Evolutionary conservation across 2,797 vertebrate species (phyloP).

Genomic region (Galagoides demidoff): DNA sequence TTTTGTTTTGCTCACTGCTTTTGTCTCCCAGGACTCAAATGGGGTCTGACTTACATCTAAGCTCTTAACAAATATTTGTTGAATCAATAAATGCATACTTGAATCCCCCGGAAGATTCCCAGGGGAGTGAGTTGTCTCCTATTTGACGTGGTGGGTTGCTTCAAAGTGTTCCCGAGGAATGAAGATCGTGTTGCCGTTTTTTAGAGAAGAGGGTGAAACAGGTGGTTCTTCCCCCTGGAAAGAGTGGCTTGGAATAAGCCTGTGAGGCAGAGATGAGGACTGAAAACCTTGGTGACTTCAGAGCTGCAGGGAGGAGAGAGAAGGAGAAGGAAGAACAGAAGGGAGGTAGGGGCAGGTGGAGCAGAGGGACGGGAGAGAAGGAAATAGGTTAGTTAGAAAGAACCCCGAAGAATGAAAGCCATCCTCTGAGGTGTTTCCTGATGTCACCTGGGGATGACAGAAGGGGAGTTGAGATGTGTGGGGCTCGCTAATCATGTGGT

Average conservation of each 20-base stretch:
- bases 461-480: accelerated
- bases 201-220: neutral
- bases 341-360: too few species aligned
- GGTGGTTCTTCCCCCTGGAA: neutral
- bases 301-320: neutral
- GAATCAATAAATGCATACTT: neutral
- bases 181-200: neutral
- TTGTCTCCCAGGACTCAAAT: neutral
- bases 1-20: neutral
- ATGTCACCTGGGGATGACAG: neutral
- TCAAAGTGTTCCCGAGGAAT: neutral
- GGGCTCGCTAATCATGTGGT: accelerated
- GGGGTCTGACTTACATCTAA: neutral
- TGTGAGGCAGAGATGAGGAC: neutral
- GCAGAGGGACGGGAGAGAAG: neutral
- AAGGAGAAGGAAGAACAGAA: neutral
- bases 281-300: neutral
- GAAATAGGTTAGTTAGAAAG: neutral
- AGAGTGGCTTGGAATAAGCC: neutral
- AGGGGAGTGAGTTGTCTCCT: neutral
- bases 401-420: neutral
- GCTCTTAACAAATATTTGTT: neutral
- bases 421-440: neutral
- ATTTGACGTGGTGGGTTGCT: neutral
- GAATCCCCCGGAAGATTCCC: neutral